phyloP scores from a whole-genome alignment of 2,797 vertebrate species.

The Eremophila alpestris region DNA sequence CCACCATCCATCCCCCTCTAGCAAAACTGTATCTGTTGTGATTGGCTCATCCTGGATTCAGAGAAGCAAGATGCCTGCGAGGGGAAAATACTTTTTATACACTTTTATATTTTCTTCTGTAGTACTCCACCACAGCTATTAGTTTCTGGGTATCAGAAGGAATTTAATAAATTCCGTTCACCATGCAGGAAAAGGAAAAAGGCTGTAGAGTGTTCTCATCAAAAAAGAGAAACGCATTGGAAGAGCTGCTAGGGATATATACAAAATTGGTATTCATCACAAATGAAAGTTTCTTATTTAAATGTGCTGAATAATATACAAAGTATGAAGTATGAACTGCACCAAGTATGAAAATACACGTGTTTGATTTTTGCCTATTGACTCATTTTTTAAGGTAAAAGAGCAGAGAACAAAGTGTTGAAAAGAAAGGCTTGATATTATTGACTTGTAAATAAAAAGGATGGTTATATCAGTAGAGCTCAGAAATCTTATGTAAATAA shows the following conservation, averaged over 20 bases:
- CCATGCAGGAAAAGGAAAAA: neutral
- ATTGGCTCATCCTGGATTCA: conserved; percentile 24
- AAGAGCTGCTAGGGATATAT: neutral
- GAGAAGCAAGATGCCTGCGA: conserved; percentile 39
- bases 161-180: neutral
- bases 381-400: neutral
- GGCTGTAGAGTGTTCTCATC: neutral
- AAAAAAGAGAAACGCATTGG: neutral
- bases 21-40: neutral
- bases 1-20: neutral
- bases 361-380: neutral
- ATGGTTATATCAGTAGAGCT: neutral
- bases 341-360: neutral
- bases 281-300: neutral
- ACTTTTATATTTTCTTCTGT: neutral
- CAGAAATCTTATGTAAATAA: neutral
- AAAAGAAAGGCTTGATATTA: neutral
- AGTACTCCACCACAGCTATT: neutral
- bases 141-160: neutral
- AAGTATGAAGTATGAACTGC: neutral
- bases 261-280: neutral
- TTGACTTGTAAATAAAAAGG: neutral
- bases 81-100: neutral
- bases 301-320: neutral
- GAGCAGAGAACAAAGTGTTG: neutral